These are phyloP conservation scores for Heteropelma amictum DNA, from an alignment of 2,888 invertebrate species.

Conservation along the genomic window DNA sequence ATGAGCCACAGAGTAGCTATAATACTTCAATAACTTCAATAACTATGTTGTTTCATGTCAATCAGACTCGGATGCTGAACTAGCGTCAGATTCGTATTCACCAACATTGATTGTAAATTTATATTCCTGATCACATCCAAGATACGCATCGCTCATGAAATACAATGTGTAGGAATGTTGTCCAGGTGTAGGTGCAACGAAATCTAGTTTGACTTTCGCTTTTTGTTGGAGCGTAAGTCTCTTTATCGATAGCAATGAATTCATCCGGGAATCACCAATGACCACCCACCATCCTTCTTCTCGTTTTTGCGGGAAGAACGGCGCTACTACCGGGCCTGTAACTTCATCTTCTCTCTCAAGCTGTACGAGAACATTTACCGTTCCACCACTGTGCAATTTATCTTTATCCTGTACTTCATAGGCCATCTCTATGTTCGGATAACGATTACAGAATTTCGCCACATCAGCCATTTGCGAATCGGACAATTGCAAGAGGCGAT, in stretches of 20 bases:
- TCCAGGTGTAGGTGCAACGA: slow-evolving; percentile 94
- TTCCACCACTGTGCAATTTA: slow-evolving; percentile 85
- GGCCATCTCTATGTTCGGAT: slow-evolving; percentile 97
- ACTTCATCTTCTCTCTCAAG: slow-evolving; percentile 98
- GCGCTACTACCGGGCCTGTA: slow-evolving; percentile 97
- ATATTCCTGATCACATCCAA: slow-evolving; percentile 99
- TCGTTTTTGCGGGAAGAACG: slow-evolving; percentile 96
- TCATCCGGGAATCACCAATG: slow-evolving; percentile 96
- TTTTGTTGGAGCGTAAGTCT: slow-evolving; percentile 95
- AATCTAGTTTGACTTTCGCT: slow-evolving; percentile 92
- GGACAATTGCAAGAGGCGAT: slow-evolving; percentile 87
- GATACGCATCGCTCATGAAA: slow-evolving; percentile 99
- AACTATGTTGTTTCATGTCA: slow-evolving; percentile 73
- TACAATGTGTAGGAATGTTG: slow-evolving; percentile 95
- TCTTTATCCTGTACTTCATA: slow-evolving; percentile 94
- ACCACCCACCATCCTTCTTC: slow-evolving; percentile 99
- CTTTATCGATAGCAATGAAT: slow-evolving; percentile 97
- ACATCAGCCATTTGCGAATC: slow-evolving; percentile 98
- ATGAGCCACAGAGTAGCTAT: too few relatives aligned
- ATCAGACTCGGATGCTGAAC: slow-evolving; percentile 80
- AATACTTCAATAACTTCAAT: too few relatives aligned
- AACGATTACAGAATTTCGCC: slow-evolving; percentile 98
- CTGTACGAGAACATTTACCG: slow-evolving; percentile 93
- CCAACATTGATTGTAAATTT: slow-evolving; percentile 92
- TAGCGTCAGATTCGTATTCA: slow-evolving; percentile 85